These are phyloP conservation scores for Saxidomus purpurata DNA, from an alignment of 1,140 invertebrate genomes.

Conservation along the genomic window DNA sequence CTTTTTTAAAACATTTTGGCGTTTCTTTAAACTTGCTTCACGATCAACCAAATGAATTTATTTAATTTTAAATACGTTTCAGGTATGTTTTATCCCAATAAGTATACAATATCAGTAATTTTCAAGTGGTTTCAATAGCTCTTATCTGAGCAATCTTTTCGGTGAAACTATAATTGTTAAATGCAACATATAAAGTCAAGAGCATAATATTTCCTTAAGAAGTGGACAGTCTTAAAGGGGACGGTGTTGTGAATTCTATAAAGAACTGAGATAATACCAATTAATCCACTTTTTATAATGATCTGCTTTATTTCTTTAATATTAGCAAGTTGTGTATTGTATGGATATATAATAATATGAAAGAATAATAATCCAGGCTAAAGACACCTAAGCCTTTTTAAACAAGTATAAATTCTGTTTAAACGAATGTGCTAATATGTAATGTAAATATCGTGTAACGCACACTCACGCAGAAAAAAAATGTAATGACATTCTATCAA, in stretches of 20 bases:
- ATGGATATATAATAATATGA: constrained; percentile 27
- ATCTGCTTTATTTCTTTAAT: constrained; percentile 55
- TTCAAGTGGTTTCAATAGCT: constrained; percentile 7
- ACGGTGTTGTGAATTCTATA: constrained; percentile 20
- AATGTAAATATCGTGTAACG: constrained; percentile 5
- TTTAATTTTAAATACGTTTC: not conserved
- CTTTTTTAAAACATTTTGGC: too few relatives aligned
- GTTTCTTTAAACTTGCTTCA: too few relatives aligned
- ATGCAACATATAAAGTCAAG: constrained; percentile 64
- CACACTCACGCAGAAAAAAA: too few relatives aligned
- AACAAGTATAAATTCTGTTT: not conserved
- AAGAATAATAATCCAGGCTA: constrained; percentile 44
- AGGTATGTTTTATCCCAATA: not conserved
- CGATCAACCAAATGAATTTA: too few relatives aligned
- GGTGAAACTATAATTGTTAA: constrained; percentile 30
- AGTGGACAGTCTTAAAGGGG: constrained; percentile 35
- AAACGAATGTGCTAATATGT: constrained; percentile 1
- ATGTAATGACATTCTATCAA: too few relatives aligned
- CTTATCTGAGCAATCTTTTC: constrained; percentile 29
- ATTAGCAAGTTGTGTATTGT: constrained; percentile 57
- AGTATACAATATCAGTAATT: constrained; percentile 21
- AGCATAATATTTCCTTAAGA: constrained; percentile 35
- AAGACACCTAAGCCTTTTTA: constrained; percentile 33
- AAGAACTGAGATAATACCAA: constrained; percentile 23
- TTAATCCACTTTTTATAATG: constrained; percentile 53